Base-by-base conservation (phyloP, 1,140 invertebrate species). In the Nebria ingens region DNA sequence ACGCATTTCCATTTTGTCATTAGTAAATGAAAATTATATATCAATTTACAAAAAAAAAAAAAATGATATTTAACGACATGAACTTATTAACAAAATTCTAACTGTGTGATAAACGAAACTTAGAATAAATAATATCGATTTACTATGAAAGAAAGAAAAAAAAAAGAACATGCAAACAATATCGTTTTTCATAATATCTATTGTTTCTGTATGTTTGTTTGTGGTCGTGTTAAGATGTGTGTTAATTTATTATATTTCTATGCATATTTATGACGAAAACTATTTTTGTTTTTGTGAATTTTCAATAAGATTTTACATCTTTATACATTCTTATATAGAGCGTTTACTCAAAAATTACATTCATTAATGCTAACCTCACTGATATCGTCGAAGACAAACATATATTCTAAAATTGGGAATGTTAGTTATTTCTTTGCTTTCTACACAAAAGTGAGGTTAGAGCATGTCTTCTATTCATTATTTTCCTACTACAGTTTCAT, bases 81-180 rank as follows among this genome's bases (percentile, higher is more conserved):
- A 45, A 45, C 9, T 6, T 45, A 45, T 45, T 45, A 45, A 45
- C 40, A 45, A 45, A 45, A 45, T 45, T 45, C 40, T 45, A 45
- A 45, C 40, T 45, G 40, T 45, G 40, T 45, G 40, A 45, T 45
- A 45, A 45, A 45, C 17, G 4, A 45, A 45, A 12, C 40, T 45
- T 45, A 45, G 40, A 45, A 12, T 45, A 45, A 45, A 45, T 45
- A 45, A 45, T 12, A 17, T 12, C 40, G 17, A 17, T 45, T 45
- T 12, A 45, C 25, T 34, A n/a, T 9, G n/a, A 34, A 34, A 34
- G 25, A 34, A 34, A 34, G 6, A 45, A 6, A 45, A 45, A 6
- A 13, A 29, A 29, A 29, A 29, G 4, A 29, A 29, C 4, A 29
- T 6, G 25, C 25, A 29, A 29, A 29, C 13, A 29, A 13, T 29